phyloP scores from a whole-genome alignment of 1,140 invertebrate species.

The Galendromus occidentalis region DNA sequence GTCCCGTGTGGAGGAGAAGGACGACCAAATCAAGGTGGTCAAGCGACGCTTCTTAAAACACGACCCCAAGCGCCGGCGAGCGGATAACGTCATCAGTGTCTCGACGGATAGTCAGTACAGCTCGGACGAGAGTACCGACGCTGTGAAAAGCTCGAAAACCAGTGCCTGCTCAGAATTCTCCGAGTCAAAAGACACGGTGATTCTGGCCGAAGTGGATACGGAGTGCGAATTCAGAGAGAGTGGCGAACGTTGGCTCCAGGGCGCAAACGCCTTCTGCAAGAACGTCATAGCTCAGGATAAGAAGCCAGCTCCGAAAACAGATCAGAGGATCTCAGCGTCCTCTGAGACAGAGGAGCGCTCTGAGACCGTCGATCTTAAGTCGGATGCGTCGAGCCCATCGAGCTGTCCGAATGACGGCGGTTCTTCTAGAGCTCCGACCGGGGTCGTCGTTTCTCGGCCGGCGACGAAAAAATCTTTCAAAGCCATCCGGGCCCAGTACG shows the following conservation, averaged over 20 bases:
- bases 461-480: constrained; percentile 9
- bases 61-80: background rate
- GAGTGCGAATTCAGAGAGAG: too few relatives aligned
- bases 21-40: constrained; percentile 5
- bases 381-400: background rate
- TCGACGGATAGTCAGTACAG: constrained; percentile 4
- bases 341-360: constrained; percentile 3
- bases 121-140: constrained; percentile 1
- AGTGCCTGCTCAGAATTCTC: background rate
- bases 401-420: too few relatives aligned
- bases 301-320: too few relatives aligned
- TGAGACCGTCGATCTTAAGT: background rate
- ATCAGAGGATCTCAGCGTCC: background rate
- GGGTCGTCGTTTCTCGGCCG: background rate
- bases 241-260: too few relatives aligned
- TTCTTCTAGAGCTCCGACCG: too few relatives aligned
- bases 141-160: background rate
- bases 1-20: background rate
- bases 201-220: background rate
- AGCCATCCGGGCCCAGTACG: background rate
- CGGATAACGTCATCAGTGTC: background rate
- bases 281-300: too few relatives aligned
- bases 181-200: background rate
- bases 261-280: too few relatives aligned
- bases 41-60: background rate